Conservation (phyloP, 2,888 invertebrate species). For the Pemphredon lugubris region DNA sequence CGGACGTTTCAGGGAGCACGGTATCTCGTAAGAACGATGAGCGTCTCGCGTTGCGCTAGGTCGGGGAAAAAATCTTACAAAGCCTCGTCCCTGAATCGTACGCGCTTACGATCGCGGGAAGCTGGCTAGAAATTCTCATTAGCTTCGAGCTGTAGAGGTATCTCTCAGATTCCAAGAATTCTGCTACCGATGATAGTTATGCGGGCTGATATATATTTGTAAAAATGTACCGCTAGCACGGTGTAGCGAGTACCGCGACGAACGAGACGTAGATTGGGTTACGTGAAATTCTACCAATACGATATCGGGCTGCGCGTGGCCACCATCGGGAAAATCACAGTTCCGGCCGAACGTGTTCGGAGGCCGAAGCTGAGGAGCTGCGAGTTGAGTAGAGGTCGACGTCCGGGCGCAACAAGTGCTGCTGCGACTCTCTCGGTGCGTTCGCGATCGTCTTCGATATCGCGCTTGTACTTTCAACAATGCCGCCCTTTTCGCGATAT, state of each 20-base stretch:
- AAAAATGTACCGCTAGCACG: too few relatives aligned
- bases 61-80: constrained; percentile 49
- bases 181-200: too few relatives aligned
- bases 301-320: constrained; percentile 22
- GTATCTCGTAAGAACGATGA: constrained; percentile 15
- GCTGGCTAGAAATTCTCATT: neutral
- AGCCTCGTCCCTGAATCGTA: neutral
- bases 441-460: constrained; percentile 59
- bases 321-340: constrained; percentile 56
- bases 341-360: constrained; percentile 60
- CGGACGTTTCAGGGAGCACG: constrained; percentile 20
- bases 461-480: constrained; percentile 28
- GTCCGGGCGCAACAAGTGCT: constrained; percentile 81
- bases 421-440: constrained; percentile 58
- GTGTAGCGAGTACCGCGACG: too few relatives aligned
- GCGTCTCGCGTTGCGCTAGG: constrained; percentile 52
- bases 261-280: too few relatives aligned
- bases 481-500: constrained; percentile 23
- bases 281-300: neutral
- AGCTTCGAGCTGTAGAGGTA: too few relatives aligned
- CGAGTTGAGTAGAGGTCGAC: constrained; percentile 76
- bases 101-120: neutral
- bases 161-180: too few relatives aligned
- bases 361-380: constrained; percentile 56
- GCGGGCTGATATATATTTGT: too few relatives aligned